Evolutionary conservation across 2,888 invertebrate species (phyloP).

Genomic region (Scrobipalpa atriplicella): DNA sequence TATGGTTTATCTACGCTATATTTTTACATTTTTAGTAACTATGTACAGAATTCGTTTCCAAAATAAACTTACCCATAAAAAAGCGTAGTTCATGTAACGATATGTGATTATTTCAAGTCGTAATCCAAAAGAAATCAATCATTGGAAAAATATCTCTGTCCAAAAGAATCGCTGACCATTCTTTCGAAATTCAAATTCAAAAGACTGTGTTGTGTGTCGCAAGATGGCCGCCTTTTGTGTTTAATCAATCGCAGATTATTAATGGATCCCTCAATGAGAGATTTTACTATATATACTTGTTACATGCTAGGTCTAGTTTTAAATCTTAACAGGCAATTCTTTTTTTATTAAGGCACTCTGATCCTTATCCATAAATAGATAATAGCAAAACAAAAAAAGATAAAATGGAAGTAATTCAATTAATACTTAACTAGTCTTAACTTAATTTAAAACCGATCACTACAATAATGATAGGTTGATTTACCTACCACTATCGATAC

Average conservation of each 20-base stretch:
- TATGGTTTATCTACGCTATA: too few relatives aligned
- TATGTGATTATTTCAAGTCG: conserved; percentile 38
- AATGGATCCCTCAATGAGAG: conserved; percentile 48
- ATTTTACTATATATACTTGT: conserved; percentile 29
- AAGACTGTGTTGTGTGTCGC: conserved; percentile 53
- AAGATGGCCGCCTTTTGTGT: conserved; percentile 50
- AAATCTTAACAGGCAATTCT: too few relatives aligned
- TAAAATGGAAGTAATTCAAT: too few relatives aligned
- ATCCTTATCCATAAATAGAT: too few relatives aligned
- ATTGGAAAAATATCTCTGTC: conserved; percentile 48
- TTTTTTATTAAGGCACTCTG: too few relatives aligned
- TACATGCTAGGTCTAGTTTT: not conserved
- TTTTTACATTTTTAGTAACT: not conserved
- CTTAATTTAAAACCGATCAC: too few relatives aligned
- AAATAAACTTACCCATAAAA: not conserved
- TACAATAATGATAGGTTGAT: too few relatives aligned
- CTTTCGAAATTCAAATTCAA: conserved; percentile 55
- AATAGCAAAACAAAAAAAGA: too few relatives aligned
- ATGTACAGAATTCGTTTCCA: not conserved
- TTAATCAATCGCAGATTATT: conserved; percentile 65
- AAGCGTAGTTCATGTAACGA: conserved; percentile 23
- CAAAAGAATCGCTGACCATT: conserved; percentile 51
- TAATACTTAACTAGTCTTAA: too few relatives aligned
- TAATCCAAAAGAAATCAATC: conserved; percentile 53
- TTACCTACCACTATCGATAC: too few relatives aligned